These are phyloP conservation scores for Stegodyphus mimosarum DNA, from an alignment of 1,140 invertebrate genomes.

Conservation along the genomic window DNA sequence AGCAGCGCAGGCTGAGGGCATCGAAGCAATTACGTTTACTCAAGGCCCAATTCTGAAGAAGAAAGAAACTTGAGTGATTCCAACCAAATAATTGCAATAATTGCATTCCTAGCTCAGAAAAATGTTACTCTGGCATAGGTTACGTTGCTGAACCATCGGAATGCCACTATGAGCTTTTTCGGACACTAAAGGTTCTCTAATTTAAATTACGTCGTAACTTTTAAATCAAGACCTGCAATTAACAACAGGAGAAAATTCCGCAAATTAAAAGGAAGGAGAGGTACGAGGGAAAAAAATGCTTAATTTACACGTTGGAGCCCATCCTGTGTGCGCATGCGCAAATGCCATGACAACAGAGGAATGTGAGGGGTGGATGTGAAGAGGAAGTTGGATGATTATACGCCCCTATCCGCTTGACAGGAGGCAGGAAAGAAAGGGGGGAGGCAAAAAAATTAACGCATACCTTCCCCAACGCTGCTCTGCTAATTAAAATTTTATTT, in stretches of 20 bases:
- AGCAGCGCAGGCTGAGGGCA: background rate
- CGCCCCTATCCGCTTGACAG: conserved; percentile 40
- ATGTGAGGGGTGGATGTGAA: background rate
- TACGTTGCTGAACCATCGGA: conserved; percentile 13
- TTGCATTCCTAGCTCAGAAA: conserved; percentile 52
- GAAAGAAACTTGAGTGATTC: conserved; percentile 49
- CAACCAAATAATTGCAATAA: conserved; percentile 61
- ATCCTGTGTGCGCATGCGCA: conserved; percentile 36
- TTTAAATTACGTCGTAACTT: conserved; percentile 60
- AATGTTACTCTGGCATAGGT: conserved; percentile 28
- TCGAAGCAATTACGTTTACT: conserved; percentile 41
- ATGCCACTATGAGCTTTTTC: conserved; percentile 34
- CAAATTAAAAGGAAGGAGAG: conserved; percentile 46
- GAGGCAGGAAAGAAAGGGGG: conserved; percentile 12
- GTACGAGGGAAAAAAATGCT: conserved; percentile 18
- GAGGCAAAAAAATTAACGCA: conserved; percentile 54
- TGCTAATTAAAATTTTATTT: conserved; percentile 62
- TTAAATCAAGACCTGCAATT: conserved; percentile 61
- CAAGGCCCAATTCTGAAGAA: background rate
- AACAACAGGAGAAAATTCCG: conserved; percentile 55
- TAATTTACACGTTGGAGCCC: conserved; percentile 47
- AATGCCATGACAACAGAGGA: conserved; percentile 51
- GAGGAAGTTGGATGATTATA: conserved; percentile 27
- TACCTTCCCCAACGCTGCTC: conserved; percentile 48
- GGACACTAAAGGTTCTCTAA: conserved; percentile 43